phyloP scores from a whole-genome alignment of 2,113 vertebrate genomes.

The Antennarius striatus region DNA sequence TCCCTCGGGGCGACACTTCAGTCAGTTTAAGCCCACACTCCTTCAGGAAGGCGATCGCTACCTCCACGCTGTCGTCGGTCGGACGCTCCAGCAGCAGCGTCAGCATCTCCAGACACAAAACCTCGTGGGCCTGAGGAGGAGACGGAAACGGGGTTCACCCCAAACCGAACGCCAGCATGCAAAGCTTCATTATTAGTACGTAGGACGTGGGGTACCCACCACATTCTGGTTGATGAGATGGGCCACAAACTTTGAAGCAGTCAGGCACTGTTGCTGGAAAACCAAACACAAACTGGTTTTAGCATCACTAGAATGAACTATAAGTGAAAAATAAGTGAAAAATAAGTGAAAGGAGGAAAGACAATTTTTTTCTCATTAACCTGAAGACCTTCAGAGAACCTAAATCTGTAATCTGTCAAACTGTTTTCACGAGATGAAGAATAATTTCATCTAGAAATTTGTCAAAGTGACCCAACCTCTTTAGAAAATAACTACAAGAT shows the following conservation, averaged over 20 bases:
- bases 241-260: constrained; percentile 95
- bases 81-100: constrained; percentile 96
- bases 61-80: constrained; percentile 97
- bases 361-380: no score
- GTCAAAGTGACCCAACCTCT: no score
- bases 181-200: neutral
- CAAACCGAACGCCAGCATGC: neutral
- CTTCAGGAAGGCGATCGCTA: constrained; percentile 95
- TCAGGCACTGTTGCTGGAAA: constrained; percentile 95
- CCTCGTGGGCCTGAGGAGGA: constrained; percentile 89
- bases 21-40: constrained; percentile 97
- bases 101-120: constrained; percentile 96
- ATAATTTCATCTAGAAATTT: no score
- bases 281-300: constrained; percentile 48
- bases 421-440: no score
- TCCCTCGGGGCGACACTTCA: constrained; percentile 93
- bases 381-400: no score
- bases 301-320: no score
- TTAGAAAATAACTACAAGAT: no score
- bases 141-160: neutral
- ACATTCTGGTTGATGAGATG: constrained; percentile 99
- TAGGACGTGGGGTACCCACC: constrained; percentile 72
- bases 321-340: no score
- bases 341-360: no score
- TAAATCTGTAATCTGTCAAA: no score